phyloP scores from a whole-genome alignment of 1,140 invertebrate species.

The Drosophila novamexicana region DNA sequence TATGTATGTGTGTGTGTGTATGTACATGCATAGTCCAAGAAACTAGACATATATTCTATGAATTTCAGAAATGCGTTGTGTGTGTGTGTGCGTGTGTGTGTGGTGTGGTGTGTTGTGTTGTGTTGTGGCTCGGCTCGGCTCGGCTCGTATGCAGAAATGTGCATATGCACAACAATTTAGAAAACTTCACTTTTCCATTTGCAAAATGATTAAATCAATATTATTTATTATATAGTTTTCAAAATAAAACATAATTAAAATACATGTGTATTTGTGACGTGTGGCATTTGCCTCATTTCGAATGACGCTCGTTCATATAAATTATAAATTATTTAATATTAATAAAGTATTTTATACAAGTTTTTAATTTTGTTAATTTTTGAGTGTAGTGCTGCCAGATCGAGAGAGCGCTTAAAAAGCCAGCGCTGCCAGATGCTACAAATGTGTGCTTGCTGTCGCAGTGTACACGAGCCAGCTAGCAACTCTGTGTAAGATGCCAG shows the following conservation, averaged over 20 bases:
- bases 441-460: too few relatives aligned
- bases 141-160: background rate
- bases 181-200: conserved; percentile 35
- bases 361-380: background rate
- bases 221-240: conserved; percentile 78
- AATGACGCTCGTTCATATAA: too few relatives aligned
- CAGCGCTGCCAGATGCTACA: conserved; percentile 25
- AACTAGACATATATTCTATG: conserved; percentile 2
- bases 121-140: conserved; percentile 3
- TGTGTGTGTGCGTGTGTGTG: conserved; percentile 19
- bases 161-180: conserved; percentile 25
- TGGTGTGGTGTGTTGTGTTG: conserved; percentile 17
- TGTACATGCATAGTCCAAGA: conserved; percentile 10
- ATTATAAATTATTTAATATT: too few relatives aligned
- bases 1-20: background rate
- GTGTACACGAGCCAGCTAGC: too few relatives aligned
- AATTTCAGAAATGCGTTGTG: background rate
- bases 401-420: background rate
- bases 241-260: conserved; percentile 43
- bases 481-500: too few relatives aligned
- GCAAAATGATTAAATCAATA: conserved; percentile 49
- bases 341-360: background rate
- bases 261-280: conserved; percentile 13
- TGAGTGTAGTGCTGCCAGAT: background rate
- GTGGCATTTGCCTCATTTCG: background rate